A percentile compares a stretch with the other conserved stretches of the same genome.
These are phyloP conservation scores for Henricia sp. DNA, from an alignment of 53 echinoderm and acorn worm species.

Conservation along the genomic window DNA sequence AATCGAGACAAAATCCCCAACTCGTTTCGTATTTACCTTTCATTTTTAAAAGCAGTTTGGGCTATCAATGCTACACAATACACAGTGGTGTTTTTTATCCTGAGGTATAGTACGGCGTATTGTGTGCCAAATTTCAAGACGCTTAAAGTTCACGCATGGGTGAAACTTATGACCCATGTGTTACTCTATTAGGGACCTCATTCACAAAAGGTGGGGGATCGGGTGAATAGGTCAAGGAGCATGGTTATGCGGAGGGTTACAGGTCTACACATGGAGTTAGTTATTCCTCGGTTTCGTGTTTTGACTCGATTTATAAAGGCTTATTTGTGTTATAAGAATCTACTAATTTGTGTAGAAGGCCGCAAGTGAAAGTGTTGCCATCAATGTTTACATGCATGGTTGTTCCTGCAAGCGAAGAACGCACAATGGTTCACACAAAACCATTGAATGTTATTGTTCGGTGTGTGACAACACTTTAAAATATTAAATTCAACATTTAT, in stretches of 20 bases:
- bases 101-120: background rate
- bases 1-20: background rate
- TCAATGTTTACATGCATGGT: too few relatives aligned
- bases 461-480: too few relatives aligned
- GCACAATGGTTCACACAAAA: too few relatives aligned
- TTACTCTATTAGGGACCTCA: conserved; percentile 28
- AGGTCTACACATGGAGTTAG: conserved; percentile 31
- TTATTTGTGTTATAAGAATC: too few relatives aligned
- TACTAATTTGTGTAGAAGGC: too few relatives aligned
- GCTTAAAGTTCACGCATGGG: conserved; percentile 44
- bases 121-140: conserved; percentile 31
- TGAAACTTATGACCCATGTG: conserved; percentile 14
- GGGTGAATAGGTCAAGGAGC: conserved; percentile 12
- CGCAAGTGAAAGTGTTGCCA: too few relatives aligned
- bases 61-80: too few relatives aligned
- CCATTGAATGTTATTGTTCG: too few relatives aligned
- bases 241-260: background rate
- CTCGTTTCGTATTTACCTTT: background rate
- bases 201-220: conserved; percentile 45
- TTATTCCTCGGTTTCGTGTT: too few relatives aligned
- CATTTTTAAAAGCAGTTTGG: conserved; percentile 2
- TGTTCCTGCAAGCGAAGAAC: too few relatives aligned
- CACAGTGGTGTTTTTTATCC: conserved; percentile 26
- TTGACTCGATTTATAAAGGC: too few relatives aligned
- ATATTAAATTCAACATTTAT: too few relatives aligned